phyloP scores from a whole-genome alignment of 2,113 vertebrate genomes.

The Girardinichthys multiradiatus region DNA sequence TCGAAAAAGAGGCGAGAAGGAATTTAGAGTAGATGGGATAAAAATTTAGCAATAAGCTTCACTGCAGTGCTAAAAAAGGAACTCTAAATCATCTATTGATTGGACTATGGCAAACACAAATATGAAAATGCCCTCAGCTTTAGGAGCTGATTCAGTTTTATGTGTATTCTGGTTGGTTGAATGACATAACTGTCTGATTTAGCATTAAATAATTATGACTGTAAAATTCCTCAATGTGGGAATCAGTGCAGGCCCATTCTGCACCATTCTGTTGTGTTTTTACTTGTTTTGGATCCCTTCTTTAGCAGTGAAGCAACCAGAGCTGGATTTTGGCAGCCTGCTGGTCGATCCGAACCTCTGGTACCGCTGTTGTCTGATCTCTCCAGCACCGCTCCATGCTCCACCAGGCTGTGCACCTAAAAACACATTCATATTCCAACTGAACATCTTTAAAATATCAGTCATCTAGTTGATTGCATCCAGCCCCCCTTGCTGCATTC shows the following conservation, averaged over 20 bases:
- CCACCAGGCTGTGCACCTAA: constrained; percentile 94
- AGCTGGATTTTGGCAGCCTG: constrained; percentile 90
- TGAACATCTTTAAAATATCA: not conserved
- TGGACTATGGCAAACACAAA: constrained; percentile 13
- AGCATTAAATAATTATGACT: not conserved
- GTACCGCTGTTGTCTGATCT: constrained; percentile 88
- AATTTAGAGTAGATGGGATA: constrained; percentile 36
- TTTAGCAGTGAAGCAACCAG: constrained; percentile 91
- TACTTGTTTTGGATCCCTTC: constrained; percentile 94
- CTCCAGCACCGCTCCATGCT: constrained; percentile 91
- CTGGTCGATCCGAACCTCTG: constrained; percentile 88
- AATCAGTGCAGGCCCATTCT: constrained; percentile 4
- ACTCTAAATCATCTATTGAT: constrained; percentile 30
- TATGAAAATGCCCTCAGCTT: constrained; percentile 1
- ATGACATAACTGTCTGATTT: not conserved
- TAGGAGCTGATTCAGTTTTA: constrained; percentile 5
- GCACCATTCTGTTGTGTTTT: constrained; percentile 1
- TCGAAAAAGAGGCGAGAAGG: constrained; percentile 26
- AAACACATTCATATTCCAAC: not conserved
- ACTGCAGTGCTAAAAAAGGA: constrained; percentile 8
- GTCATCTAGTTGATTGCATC: constrained; percentile 16
- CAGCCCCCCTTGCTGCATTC: constrained; percentile 1
- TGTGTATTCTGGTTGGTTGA: constrained; percentile 9
- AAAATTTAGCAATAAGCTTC: constrained; percentile 23
- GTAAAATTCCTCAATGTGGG: not conserved